phyloP scores from a whole-genome alignment of 2,888 invertebrate genomes.

The Drosophila fulvimacula region DNA sequence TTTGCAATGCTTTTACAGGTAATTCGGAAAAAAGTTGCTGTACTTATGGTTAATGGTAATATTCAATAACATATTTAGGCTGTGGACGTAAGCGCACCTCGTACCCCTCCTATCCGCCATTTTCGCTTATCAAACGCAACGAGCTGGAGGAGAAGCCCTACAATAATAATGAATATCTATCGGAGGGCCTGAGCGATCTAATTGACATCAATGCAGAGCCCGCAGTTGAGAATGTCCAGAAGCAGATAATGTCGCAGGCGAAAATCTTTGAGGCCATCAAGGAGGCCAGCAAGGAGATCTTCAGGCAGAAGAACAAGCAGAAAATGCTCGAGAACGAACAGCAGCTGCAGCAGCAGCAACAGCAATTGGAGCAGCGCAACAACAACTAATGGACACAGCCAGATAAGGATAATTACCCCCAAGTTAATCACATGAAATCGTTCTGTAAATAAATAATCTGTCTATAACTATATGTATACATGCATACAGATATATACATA shows the following conservation, averaged over 20 bases:
- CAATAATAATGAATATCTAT: constrained; percentile 85
- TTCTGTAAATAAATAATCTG: constrained; percentile 47
- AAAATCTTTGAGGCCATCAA: constrained; percentile 90
- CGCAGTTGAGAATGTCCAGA: constrained; percentile 90
- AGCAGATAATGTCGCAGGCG: constrained; percentile 92
- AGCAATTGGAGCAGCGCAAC: constrained; percentile 56
- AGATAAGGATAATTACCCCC: constrained; percentile 8
- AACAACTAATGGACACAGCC: constrained; percentile 49
- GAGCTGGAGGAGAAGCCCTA: constrained; percentile 85
- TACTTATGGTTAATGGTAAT: background rate
- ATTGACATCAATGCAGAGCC: constrained; percentile 89
- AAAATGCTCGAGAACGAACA: constrained; percentile 67
- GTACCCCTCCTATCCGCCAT: constrained; percentile 81
- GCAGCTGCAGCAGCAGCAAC: constrained; percentile 52
- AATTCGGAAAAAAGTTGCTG: constrained; percentile 4
- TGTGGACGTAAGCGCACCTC: constrained; percentile 89
- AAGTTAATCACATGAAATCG: constrained; percentile 27
- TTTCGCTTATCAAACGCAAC: constrained; percentile 75
- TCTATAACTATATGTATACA: constrained; percentile 7
- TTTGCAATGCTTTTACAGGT: constrained; percentile 96
- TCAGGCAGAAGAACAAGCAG: constrained; percentile 86
- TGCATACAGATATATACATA: background rate
- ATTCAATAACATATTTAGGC: constrained; percentile 85
- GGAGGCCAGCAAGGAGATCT: constrained; percentile 90
- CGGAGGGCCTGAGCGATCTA: constrained; percentile 88